Evolutionary conservation across 2,888 invertebrate genomes (phyloP).

Genomic region (Cantharis flavilabris): DNA sequence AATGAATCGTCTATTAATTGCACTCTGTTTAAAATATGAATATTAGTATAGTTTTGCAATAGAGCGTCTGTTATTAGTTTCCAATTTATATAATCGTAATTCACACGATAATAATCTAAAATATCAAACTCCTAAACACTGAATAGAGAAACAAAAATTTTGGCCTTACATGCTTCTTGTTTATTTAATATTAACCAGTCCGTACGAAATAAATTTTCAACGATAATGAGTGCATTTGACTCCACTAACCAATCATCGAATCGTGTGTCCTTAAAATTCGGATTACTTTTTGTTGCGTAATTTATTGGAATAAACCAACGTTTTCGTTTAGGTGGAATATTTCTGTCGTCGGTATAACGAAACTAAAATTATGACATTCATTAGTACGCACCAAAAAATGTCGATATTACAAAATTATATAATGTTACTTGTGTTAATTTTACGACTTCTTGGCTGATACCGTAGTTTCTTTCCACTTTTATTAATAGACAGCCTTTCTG

Average conservation of each 20-base stretch:
- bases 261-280: conserved; percentile 1
- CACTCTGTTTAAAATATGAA: conserved; percentile 71
- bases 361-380: background rate
- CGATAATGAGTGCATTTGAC: background rate
- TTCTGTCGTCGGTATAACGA: background rate
- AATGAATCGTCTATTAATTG: conserved; percentile 77
- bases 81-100: conserved; percentile 74
- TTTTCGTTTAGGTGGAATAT: background rate
- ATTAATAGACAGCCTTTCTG: conserved; percentile 42
- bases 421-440: background rate
- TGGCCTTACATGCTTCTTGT: conserved; percentile 4
- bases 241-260: conserved; percentile 6
- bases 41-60: conserved; percentile 53
- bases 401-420: background rate
- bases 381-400: background rate
- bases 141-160: background rate
- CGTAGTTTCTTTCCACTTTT: background rate
- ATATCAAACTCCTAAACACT: background rate
- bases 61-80: conserved; percentile 59
- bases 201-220: background rate
- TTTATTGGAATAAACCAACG: background rate
- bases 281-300: background rate
- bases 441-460: background rate
- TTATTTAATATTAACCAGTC: conserved; percentile 17
- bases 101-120: conserved; percentile 69